Base-by-base conservation (phyloP, 2,797 vertebrate species). In the Lacerta bilineata region DNA sequence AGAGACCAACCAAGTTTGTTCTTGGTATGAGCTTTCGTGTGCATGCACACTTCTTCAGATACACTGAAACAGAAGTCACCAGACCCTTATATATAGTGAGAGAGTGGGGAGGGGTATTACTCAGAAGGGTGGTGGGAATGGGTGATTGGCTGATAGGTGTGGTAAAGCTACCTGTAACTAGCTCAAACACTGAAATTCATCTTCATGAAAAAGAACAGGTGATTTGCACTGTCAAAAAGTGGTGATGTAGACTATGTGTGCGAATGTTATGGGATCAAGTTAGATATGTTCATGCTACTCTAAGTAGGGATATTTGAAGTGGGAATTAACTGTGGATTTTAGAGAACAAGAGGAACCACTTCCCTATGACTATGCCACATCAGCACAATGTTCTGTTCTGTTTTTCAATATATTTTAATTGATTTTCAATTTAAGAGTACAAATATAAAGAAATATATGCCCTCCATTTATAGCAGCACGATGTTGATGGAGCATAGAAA, bases 401-500 rank as follows among this genome's bases (percentile, higher is more conserved):
- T 55, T 55, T 55, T 55, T 55, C 50, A 55, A 55, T 15, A 15
- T 15, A 55, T 55, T 55, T 55, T 55, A 55, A 55, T 55, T 1
- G 50, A 55, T 55, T 55, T 18, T 55, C 43, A 68, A 59, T 80
- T 6, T n/a, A 86, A 90, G 84, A 80, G 80, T 78, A 77, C 0
- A 1, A 81, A 66, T 55, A 55, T 55, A 1, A 15, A 55, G 41
- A 41, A 41, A 41, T 41, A 55, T 55, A 55, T 55, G 50, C 50
- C 50, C 41, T 41, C 41, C 50, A 55, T 55, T 55, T 55, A 55
- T 55, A 55, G 50, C 50, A 1, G 50, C 13, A 55, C 50, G 3
- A 83, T 0, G 0, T 27, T 82, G 33, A 84, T 59, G 29, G 7
- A 13, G 13, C n/a, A 36, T 0, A 10, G 55, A 79, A 69, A 61